These are phyloP conservation scores for Otis tarda DNA, from an alignment of 2,113 vertebrate species.

Conservation along the genomic window DNA sequence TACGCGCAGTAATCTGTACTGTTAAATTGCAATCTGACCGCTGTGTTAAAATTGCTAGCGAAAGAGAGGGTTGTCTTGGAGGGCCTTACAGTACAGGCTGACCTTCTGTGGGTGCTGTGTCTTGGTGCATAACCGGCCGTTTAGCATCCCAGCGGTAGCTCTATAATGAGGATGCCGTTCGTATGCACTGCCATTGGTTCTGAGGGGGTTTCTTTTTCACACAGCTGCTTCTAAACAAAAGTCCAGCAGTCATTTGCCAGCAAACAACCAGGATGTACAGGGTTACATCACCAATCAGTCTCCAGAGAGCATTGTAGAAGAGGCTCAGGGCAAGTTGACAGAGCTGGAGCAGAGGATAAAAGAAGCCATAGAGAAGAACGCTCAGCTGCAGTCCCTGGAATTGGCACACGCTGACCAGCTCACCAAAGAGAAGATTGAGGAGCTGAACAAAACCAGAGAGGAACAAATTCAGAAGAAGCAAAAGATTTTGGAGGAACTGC, in stretches of 20 bases:
- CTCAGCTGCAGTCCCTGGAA: slow-evolving; percentile 97
- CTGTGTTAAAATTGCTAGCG: background rate
- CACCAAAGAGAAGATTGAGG: slow-evolving; percentile 99
- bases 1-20: background rate
- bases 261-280: slow-evolving; percentile 85
- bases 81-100: slow-evolving; percentile 31
- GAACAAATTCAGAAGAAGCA: slow-evolving; percentile 99
- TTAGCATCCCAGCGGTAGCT: slow-evolving; percentile 73
- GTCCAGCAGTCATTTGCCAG: slow-evolving; percentile 88
- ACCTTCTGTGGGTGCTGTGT: slow-evolving; percentile 59
- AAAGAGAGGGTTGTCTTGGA: slow-evolving; percentile 37
- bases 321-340: slow-evolving; percentile 98
- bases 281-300: slow-evolving; percentile 92
- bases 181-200: slow-evolving; percentile 79
- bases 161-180: slow-evolving; percentile 81
- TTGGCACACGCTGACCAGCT: slow-evolving; percentile 98
- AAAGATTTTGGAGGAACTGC: slow-evolving; percentile 99
- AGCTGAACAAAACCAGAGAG: slow-evolving; percentile 97
- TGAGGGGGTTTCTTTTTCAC: slow-evolving; percentile 87
- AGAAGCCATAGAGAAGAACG: slow-evolving; percentile 97
- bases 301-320: slow-evolving; percentile 99
- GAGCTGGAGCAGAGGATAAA: slow-evolving; percentile 99
- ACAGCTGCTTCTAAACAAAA: slow-evolving; percentile 96
- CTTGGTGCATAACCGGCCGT: slow-evolving; percentile 61
- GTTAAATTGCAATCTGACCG: background rate